These are phyloP conservation scores for Sebastes elongatus DNA, from an alignment of 2,797 vertebrate species.

Conservation along the genomic window DNA sequence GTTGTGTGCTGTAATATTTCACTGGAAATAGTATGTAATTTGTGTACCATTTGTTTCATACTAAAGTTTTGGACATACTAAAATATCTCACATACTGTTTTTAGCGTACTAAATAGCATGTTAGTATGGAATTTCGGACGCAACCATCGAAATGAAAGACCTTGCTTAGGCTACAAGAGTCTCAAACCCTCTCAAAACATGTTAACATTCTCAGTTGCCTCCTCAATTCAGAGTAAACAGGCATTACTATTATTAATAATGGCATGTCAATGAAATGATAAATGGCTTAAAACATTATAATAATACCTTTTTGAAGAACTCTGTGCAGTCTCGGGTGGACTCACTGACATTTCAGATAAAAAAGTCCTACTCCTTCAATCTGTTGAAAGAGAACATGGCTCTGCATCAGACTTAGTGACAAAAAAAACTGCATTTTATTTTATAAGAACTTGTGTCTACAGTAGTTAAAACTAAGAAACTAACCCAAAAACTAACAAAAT, in stretches of 20 bases:
- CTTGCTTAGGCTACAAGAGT: background rate
- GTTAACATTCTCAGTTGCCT: background rate
- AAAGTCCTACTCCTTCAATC: constrained; percentile 65
- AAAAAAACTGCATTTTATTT: background rate
- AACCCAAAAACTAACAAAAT: background rate
- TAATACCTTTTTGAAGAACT: constrained; percentile 77
- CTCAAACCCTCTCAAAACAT: background rate
- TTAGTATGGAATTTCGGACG: no score
- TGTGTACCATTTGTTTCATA: no score
- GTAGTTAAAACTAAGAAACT: background rate
- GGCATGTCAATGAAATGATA: background rate
- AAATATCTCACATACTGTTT: no score
- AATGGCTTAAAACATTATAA: background rate
- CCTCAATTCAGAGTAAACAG: background rate
- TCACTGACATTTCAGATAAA: constrained; percentile 79
- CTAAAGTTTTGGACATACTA: no score
- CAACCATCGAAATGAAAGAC: background rate
- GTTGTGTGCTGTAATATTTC: no score
- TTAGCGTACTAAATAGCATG: no score
- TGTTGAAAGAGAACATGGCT: constrained; percentile 59
- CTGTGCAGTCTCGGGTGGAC: constrained; percentile 75
- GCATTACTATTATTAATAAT: background rate
- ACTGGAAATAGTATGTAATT: no score
- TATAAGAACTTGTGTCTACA: background rate
- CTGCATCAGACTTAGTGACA: constrained; percentile 30